Percentiles rank a stretch among this genome's conserved stretches.
Evolutionary conservation across 2,797 vertebrate species (phyloP).

Genomic region (Prunella strophiata): DNA sequence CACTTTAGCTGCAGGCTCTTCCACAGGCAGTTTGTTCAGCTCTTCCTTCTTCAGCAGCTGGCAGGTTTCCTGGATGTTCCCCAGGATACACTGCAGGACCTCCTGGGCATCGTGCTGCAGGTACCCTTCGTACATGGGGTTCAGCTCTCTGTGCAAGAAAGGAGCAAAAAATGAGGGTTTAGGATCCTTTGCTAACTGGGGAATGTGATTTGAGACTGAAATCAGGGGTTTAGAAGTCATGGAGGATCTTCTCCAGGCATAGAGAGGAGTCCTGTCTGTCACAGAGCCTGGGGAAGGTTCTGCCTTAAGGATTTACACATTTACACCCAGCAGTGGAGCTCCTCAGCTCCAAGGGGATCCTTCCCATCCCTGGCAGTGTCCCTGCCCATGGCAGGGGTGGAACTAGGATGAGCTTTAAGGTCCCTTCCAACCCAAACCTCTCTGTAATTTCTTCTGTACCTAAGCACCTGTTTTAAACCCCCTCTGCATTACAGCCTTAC

Average conservation of each 20-base stretch:
- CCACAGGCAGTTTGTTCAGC: slow-evolving; percentile 63
- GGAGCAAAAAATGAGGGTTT: background rate
- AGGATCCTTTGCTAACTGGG: background rate
- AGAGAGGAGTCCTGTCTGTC: background rate
- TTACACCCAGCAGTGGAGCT: no score
- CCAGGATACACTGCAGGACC: slow-evolving; percentile 94
- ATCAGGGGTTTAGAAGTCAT: background rate
- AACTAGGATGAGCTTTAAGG: background rate
- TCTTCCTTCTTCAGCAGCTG: slow-evolving; percentile 88
- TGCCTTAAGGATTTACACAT: background rate
- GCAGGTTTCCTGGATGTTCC: slow-evolving; percentile 94
- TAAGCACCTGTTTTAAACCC: background rate
- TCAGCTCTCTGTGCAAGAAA: slow-evolving; percentile 85
- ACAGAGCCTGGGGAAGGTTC: background rate
- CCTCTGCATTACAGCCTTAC: background rate
- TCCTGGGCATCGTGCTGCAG: slow-evolving; percentile 98
- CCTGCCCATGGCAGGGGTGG: background rate
- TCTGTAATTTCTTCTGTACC: background rate
- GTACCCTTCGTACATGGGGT: slow-evolving; percentile 98
- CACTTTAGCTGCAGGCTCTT: slow-evolving; percentile 43
- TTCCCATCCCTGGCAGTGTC: background rate
- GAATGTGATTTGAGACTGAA: background rate
- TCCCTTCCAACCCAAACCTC: background rate
- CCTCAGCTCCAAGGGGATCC: background rate
- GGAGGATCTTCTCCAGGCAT: background rate